Evolutionary conservation across 2,888 invertebrate species (phyloP).

Genomic region (Orthosia gothica): DNA sequence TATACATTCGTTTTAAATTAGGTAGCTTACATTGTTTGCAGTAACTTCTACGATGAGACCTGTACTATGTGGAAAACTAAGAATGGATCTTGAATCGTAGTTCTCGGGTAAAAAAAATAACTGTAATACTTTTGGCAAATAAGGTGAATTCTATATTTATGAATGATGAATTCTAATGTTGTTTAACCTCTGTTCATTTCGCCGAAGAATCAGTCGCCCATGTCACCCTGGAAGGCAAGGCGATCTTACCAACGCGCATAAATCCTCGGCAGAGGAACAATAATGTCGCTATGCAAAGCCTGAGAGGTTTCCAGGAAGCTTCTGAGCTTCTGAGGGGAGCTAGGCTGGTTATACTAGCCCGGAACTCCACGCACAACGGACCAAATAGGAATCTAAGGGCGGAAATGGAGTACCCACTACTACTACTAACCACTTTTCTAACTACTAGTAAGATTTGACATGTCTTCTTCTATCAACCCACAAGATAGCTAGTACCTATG

Average conservation of each 20-base stretch:
- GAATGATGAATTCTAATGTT: neutral
- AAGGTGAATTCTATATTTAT: no score
- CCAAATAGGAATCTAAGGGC: neutral
- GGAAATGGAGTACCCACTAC: neutral
- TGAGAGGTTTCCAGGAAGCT: neutral
- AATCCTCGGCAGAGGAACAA: neutral
- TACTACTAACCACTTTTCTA: neutral
- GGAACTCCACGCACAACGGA: neutral
- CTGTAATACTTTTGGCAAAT: no score
- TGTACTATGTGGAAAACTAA: neutral
- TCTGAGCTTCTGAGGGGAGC: neutral
- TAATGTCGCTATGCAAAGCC: no score
- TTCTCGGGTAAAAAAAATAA: neutral
- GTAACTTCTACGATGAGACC: neutral
- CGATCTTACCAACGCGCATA: neutral
- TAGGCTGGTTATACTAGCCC: neutral
- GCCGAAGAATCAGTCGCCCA: no score
- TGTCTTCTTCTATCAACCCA: neutral
- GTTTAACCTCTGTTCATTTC: neutral
- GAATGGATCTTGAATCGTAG: neutral
- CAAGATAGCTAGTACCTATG: neutral
- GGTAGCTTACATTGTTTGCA: neutral
- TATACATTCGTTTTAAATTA: slow-evolving; percentile 36
- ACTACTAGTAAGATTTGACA: neutral
- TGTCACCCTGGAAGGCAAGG: neutral